Percentiles rank a stretch among this genome's conserved stretches.
Conservation (phyloP, 2,888 invertebrate genomes). For the Camptogramma bilineatum region DNA sequence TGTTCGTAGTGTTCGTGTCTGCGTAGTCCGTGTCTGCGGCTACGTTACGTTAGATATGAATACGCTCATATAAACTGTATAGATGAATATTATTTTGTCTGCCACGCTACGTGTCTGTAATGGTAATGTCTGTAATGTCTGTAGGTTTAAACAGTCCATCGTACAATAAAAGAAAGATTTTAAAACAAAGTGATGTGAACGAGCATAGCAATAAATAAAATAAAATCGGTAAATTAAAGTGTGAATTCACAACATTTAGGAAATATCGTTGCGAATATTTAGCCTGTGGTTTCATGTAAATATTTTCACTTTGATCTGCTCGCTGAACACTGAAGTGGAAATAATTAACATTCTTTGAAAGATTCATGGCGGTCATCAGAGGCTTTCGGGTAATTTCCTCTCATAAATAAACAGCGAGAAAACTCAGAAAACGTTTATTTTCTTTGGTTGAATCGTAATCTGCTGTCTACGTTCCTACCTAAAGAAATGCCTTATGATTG, state of each 20-base stretch:
- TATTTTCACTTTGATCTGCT: constrained; percentile 8
- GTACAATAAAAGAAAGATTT: too few relatives aligned
- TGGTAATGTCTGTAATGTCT: too few relatives aligned
- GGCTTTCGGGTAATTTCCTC: constrained; percentile 23
- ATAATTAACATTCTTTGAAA: constrained; percentile 31
- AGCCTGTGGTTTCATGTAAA: constrained; percentile 10
- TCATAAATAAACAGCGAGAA: constrained; percentile 31
- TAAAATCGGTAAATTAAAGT: too few relatives aligned
- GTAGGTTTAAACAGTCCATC: too few relatives aligned
- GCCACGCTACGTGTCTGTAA: too few relatives aligned
- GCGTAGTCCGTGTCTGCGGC: too few relatives aligned
- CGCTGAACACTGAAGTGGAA: constrained; percentile 15
- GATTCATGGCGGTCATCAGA: constrained; percentile 21
- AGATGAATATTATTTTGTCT: too few relatives aligned
- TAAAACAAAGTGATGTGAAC: too few relatives aligned
- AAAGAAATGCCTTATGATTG: neutral
- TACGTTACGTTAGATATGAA: too few relatives aligned
- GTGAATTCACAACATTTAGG: neutral
- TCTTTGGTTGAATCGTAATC: neutral
- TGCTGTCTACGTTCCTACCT: neutral
- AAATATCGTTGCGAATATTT: neutral
- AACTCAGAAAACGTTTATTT: constrained; percentile 14
- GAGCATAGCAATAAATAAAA: too few relatives aligned
- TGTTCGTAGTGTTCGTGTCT: too few relatives aligned
- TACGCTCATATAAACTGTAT: too few relatives aligned